Evolutionary conservation across 2,888 invertebrate species (phyloP).

Genomic region (Ectemnius lituratus): DNA sequence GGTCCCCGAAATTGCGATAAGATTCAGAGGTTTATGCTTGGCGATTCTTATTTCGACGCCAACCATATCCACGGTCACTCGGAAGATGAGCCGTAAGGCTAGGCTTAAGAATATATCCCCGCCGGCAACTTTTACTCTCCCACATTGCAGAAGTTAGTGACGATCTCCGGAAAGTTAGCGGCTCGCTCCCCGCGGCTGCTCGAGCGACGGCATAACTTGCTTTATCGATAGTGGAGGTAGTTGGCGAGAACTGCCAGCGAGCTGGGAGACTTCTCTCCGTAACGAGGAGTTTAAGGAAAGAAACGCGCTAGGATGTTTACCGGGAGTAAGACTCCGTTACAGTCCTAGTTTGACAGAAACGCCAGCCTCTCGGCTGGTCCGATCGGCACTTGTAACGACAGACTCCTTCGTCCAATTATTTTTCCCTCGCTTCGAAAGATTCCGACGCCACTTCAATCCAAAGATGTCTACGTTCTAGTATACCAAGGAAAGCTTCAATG

Average conservation of each 20-base stretch:
- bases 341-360: slow-evolving; percentile 26
- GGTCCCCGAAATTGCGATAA: slow-evolving; percentile 24
- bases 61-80: slow-evolving; percentile 10
- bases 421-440: slow-evolving; percentile 72
- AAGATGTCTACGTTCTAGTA: too few relatives aligned
- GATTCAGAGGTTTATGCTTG: slow-evolving; percentile 1
- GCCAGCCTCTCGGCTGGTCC: slow-evolving; percentile 32
- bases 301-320: slow-evolving; percentile 49
- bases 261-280: slow-evolving; percentile 44
- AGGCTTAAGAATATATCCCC: slow-evolving; percentile 25
- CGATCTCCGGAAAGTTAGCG: slow-evolving; percentile 42
- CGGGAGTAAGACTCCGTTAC: slow-evolving; percentile 40
- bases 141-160: slow-evolving; percentile 25
- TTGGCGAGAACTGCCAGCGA: slow-evolving; percentile 24
- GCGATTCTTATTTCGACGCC: slow-evolving; percentile 39
- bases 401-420: slow-evolving; percentile 75
- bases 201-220: slow-evolving; percentile 35
- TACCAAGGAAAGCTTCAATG: too few relatives aligned
- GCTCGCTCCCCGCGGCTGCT: slow-evolving; percentile 24
- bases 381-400: slow-evolving; percentile 65
- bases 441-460: slow-evolving; percentile 68
- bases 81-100: slow-evolving; percentile 22
- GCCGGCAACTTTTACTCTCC: slow-evolving; percentile 14
- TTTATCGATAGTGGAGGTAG: slow-evolving; percentile 48
- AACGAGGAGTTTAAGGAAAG: slow-evolving; percentile 61